These are phyloP conservation scores for Scalopus aquaticus DNA, from an alignment of 2,113 vertebrate genomes.

Conservation along the genomic window DNA sequence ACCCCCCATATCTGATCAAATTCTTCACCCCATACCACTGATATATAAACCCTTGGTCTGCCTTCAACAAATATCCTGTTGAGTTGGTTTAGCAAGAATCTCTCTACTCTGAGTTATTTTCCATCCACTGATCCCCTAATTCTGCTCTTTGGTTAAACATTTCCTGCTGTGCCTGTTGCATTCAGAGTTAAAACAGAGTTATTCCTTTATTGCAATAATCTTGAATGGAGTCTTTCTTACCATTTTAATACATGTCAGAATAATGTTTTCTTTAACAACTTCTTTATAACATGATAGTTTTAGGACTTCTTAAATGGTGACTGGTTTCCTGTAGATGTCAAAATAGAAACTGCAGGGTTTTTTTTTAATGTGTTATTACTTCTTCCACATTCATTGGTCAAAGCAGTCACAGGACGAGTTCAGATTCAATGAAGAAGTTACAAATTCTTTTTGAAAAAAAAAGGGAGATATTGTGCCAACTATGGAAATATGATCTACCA, in stretches of 20 bases:
- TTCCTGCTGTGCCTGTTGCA: neutral
- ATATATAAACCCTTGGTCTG: neutral
- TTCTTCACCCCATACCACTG: neutral
- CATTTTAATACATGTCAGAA: neutral
- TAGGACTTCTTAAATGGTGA: neutral
- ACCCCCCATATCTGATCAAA: too few species aligned
- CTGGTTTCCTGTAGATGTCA: neutral
- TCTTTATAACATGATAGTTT: neutral
- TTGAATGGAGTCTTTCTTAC: neutral
- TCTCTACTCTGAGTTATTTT: neutral
- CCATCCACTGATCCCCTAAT: neutral
- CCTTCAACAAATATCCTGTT: neutral
- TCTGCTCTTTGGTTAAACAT: neutral
- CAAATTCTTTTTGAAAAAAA: too few species aligned
- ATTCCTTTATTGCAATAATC: neutral
- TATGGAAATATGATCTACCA: neutral
- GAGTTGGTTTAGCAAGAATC: neutral
- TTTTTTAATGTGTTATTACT: neutral
- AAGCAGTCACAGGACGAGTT: neutral
- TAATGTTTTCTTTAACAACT: neutral
- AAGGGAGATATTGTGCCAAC: neutral
- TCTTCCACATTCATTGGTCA: neutral
- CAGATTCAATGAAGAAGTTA: neutral
- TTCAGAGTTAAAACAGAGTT: neutral
- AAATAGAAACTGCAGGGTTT: neutral